These are phyloP conservation scores for Clitarchus hookeri DNA, from an alignment of 2,888 invertebrate genomes.

Conservation along the genomic window DNA sequence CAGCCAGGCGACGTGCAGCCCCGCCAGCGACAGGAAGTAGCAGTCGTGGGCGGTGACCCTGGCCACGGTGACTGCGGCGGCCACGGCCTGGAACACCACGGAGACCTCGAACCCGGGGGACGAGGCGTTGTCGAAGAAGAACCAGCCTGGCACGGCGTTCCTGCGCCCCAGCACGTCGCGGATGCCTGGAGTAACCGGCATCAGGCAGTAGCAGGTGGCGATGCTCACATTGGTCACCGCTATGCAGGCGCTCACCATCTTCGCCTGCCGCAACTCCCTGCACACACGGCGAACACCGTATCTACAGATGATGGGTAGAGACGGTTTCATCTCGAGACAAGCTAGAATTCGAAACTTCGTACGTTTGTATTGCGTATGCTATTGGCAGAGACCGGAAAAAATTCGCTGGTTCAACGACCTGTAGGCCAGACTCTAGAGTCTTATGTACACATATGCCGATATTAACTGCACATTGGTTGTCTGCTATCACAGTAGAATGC, in stretches of 20 bases:
- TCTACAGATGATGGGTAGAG: too few species aligned
- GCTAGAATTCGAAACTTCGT: too few species aligned
- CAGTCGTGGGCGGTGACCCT: not conserved
- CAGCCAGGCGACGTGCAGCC: not conserved
- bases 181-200: slow-evolving; percentile 25
- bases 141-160: slow-evolving; percentile 18
- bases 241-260: not conserved
- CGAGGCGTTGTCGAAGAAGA: slow-evolving; percentile 25
- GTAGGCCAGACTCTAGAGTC: too few species aligned
- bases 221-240: not conserved
- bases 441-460: too few species aligned
- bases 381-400: too few species aligned
- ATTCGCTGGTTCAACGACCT: too few species aligned
- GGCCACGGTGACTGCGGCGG: not conserved
- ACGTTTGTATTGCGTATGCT: too few species aligned
- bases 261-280: not conserved
- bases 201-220: not conserved
- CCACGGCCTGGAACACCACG: slow-evolving; percentile 29
- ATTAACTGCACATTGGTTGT: too few species aligned
- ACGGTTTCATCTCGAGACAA: too few species aligned
- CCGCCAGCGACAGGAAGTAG: not conserved
- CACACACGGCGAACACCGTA: not conserved
- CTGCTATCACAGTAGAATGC: too few species aligned
- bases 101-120: slow-evolving; percentile 26
- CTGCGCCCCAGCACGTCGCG: slow-evolving; percentile 22